Base-by-base conservation (phyloP, 2,113 vertebrate species). In the Verasper variegatus region DNA sequence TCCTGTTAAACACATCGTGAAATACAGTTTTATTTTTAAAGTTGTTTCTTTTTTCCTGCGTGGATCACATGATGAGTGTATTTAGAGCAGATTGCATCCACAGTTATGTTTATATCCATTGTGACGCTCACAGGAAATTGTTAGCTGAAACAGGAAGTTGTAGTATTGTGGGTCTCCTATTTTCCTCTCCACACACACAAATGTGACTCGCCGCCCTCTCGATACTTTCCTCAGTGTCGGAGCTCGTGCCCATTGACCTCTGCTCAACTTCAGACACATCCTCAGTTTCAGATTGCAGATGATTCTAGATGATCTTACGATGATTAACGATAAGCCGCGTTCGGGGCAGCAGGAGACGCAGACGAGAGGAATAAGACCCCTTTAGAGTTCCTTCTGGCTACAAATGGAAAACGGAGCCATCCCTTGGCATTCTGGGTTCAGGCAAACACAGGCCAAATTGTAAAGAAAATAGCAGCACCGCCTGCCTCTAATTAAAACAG, bases 401-500 rank as follows among this genome's bases (percentile, higher is more conserved):
- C 83, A 68, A 68, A 68, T 84, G 73, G 82, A 86, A 91, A 86
- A 77, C 27, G 66, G 77, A 86, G 77, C 74, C 81, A 83, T 90
- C 84, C 67, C 74, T 59, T 74, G 74, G 81, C 80, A 87, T 92
- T 86, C 86, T 87, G 66, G 80, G 89, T 86, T 69, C 83, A 84
- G 68, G 74, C 87, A 89, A 91, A 91, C 88, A 92, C 78, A 67
- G 73, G 76, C 76, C 91, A 89, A 85, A 85, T 92, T 92, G 91
- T 91, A 88, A 91, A 92, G 89, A 92, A 94, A 94, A 94, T 90
- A 92, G 83, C 81, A 90, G 69, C 78, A 35, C 81, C 35, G 86
- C 66, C 92, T 94, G 89, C 90, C 78, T 89, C 91, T 94, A 94
- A 94, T 94, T 94, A 94, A 93, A 94, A 92, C 80, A 84, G 84